Conservation (phyloP, 2,797 vertebrate genomes). For the Argyrosomus regius region DNA sequence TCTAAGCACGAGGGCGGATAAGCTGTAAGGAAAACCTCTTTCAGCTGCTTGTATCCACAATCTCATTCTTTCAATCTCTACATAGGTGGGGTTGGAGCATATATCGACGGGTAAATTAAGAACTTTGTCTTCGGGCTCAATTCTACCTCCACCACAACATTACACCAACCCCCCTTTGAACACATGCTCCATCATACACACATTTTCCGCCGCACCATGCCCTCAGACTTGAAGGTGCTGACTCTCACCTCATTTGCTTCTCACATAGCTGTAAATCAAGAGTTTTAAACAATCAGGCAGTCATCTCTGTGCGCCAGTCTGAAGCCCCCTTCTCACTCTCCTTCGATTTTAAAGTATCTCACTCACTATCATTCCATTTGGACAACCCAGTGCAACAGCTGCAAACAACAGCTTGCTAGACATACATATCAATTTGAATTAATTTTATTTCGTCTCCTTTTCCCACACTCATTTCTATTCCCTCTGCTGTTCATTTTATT, state of each 20-base stretch:
- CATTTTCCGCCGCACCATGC: no score
- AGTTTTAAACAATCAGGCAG: neutral
- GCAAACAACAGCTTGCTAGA: slow-evolving; percentile 47
- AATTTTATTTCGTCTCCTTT: slow-evolving; percentile 29
- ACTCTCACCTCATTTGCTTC: neutral
- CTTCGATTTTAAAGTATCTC: slow-evolving; percentile 9
- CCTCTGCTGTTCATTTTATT: slow-evolving; percentile 26
- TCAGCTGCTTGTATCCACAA: neutral
- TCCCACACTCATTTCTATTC: slow-evolving; percentile 42
- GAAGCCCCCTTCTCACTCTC: neutral
- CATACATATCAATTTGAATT: slow-evolving; percentile 5
- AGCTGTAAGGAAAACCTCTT: neutral
- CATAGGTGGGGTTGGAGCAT: neutral
- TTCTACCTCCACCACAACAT: neutral
- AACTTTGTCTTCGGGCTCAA: slow-evolving; percentile 2
- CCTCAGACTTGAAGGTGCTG: neutral
- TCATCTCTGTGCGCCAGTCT: neutral
- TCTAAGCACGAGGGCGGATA: neutral
- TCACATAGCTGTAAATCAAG: neutral
- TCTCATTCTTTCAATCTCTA: neutral
- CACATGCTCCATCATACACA: neutral
- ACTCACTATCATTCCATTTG: slow-evolving; percentile 28
- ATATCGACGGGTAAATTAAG: neutral
- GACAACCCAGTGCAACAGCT: slow-evolving; percentile 42
- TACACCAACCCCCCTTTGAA: neutral